Base-by-base conservation (phyloP, 2,888 invertebrate species). In the Chrysina gloriosa region DNA sequence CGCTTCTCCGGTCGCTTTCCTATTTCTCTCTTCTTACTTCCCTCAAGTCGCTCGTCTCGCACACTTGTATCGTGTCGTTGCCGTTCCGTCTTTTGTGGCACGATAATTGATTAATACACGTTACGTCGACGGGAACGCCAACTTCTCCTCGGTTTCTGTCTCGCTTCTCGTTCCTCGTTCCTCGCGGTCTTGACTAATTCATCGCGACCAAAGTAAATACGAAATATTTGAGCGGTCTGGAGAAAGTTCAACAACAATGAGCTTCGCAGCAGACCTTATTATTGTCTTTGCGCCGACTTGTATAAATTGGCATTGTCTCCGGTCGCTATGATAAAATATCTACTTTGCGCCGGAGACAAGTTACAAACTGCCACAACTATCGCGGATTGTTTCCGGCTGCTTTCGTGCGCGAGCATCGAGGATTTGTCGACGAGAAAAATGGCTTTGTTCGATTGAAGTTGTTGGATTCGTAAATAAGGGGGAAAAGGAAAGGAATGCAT, bases 161-260 rank as follows among this genome's bases (percentile, higher is more conserved):
- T 29, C 29, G 4, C 39, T 39, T n/a, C 9, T 39, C n/a, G n/a
- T n/a, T n/a, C n/a, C n/a, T n/a, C n/a, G n/a, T n/a, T n/a, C n/a
- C 19, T 21, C 45, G 19, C 45, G 7, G 45, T 52, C 52, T 31
- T 31, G 52, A 31, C 16, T 52, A 52, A 52, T 52, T 52, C 52
- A 52, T 52, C 21, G 52, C 19, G 25, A n/a, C 52, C 16, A 52
- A 52, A 52, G 31, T 52, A 52, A 52, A 52, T 52, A 52, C 52
- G 52, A 31, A 52, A 52, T 52, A 52, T 52, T 52, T 52, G 52
- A 19, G 19, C 19, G 31, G 31, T 52, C 21, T 52, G 19, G 16
- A n/a, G n/a, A n/a, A 52, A 34, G 52, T 31, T 52, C 9, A 52
- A 52, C n/a, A n/a, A n/a, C 52, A 52, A 52, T 29, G 31, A 19